Conservation (phyloP, 2,888 invertebrate species). For the Lumbricus terrestris region DNA sequence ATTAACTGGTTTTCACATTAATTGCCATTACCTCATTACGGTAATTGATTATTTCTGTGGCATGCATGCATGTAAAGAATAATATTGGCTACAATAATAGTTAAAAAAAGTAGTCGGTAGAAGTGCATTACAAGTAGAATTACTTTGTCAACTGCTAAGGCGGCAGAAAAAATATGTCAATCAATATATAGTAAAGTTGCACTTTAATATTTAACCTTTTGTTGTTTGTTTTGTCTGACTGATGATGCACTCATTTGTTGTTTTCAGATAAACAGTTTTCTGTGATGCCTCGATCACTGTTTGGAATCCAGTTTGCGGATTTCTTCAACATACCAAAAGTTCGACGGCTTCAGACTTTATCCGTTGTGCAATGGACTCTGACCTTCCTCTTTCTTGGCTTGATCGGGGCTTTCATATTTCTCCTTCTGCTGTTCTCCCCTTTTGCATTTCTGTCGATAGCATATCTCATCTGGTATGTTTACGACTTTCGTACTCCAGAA, state of each 20-base stretch:
- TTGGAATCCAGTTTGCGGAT: conserved; percentile 83
- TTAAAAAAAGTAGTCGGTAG: no score
- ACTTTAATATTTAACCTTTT: no score
- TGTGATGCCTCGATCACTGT: conserved; percentile 5
- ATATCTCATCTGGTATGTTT: conserved; percentile 47
- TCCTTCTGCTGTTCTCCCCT: conserved; percentile 25
- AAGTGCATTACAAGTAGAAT: no score
- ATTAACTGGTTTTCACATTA: no score
- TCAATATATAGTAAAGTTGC: no score
- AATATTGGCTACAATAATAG: no score
- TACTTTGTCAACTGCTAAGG: no score
- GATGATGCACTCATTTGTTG: not conserved
- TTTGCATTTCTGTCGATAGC: conserved; percentile 53
- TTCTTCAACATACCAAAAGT: conserved; percentile 69
- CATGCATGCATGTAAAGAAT: no score
- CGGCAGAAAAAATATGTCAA: no score
- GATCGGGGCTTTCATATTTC: conserved; percentile 45
- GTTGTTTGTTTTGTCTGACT: not conserved
- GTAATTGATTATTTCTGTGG: no score
- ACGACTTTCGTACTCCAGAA: conserved; percentile 47
- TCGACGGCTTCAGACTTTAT: conserved; percentile 81
- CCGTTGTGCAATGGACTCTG: conserved; percentile 72
- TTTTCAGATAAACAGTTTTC: not conserved
- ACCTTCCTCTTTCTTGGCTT: conserved; percentile 64
- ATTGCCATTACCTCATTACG: no score